Conservation (phyloP, 2,113 vertebrate species). For the Leptodactylus fuscus region DNA sequence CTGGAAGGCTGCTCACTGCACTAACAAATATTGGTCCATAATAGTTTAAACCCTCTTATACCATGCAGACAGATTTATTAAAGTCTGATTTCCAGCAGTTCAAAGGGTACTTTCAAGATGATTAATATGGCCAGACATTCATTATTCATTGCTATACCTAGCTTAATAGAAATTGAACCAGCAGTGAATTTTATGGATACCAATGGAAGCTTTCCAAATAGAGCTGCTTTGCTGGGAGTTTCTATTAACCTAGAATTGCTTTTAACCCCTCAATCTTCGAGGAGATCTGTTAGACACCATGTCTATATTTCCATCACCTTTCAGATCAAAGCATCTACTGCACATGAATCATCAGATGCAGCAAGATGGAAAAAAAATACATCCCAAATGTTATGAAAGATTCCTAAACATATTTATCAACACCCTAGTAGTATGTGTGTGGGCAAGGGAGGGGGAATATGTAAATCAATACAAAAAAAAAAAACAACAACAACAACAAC, state of each 20-base stretch:
- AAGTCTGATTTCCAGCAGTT: constrained; percentile 59
- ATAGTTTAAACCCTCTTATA: constrained; percentile 22
- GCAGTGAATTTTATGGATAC: constrained; percentile 42
- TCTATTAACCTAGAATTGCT: constrained; percentile 56
- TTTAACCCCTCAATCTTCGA: constrained; percentile 47
- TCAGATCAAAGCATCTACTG: not conserved
- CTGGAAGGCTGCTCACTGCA: not conserved
- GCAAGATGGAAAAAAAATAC: not conserved
- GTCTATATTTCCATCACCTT: constrained; percentile 27
- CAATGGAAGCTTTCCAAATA: constrained; percentile 47
- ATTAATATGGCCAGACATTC: constrained; percentile 56
- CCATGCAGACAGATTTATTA: constrained; percentile 51
- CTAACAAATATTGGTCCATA: constrained; percentile 22
- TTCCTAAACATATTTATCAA: not conserved
- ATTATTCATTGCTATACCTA: constrained; percentile 57
- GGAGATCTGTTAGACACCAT: constrained; percentile 19
- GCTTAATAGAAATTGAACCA: constrained; percentile 57
- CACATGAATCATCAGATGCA: constrained; percentile 29
- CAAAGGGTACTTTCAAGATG: constrained; percentile 56
- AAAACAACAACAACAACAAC: too few species aligned
- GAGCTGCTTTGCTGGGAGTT: constrained; percentile 38
- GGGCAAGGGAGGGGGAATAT: too few species aligned
- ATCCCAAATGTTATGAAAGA: not conserved
- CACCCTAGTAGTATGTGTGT: not conserved
- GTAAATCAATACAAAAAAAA: too few species aligned